These are phyloP conservation scores for Bhutanitis thaidina DNA, from an alignment of 2,888 invertebrate species.

Conservation along the genomic window DNA sequence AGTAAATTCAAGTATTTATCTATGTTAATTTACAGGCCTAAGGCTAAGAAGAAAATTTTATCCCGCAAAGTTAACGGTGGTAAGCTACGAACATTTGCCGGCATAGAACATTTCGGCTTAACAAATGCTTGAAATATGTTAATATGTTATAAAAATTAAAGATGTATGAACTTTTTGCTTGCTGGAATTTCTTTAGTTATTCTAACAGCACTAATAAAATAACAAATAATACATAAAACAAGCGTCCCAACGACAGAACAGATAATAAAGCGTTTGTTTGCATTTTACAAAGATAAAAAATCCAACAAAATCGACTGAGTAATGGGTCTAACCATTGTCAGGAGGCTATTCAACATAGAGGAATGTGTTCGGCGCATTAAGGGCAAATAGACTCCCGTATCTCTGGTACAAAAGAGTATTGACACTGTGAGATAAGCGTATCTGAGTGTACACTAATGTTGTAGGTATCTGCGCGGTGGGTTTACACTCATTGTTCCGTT, in stretches of 20 bases:
- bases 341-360: conserved; percentile 60
- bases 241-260: conserved; percentile 26
- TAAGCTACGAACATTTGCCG: too few relatives aligned
- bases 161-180: too few relatives aligned
- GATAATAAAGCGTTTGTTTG: conserved; percentile 32
- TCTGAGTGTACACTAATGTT: conserved; percentile 66
- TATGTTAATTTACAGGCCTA: too few relatives aligned
- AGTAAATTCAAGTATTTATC: too few relatives aligned
- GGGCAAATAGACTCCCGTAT: conserved; percentile 73
- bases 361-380: conserved; percentile 69
- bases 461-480: conserved; percentile 55
- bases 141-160: too few relatives aligned
- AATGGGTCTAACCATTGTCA: conserved; percentile 65
- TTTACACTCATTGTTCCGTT: conserved; percentile 74
- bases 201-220: conserved; percentile 18
- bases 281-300: conserved; percentile 45
- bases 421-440: conserved; percentile 72
- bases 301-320: conserved; percentile 36
- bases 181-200: neutral
- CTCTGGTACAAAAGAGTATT: conserved; percentile 76
- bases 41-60: too few relatives aligned
- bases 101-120: too few relatives aligned
- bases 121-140: too few relatives aligned
- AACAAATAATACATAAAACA: conserved; percentile 38
- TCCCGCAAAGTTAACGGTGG: too few relatives aligned